Conservation (phyloP, 2,888 invertebrate genomes). For the Branchellion lobata region DNA sequence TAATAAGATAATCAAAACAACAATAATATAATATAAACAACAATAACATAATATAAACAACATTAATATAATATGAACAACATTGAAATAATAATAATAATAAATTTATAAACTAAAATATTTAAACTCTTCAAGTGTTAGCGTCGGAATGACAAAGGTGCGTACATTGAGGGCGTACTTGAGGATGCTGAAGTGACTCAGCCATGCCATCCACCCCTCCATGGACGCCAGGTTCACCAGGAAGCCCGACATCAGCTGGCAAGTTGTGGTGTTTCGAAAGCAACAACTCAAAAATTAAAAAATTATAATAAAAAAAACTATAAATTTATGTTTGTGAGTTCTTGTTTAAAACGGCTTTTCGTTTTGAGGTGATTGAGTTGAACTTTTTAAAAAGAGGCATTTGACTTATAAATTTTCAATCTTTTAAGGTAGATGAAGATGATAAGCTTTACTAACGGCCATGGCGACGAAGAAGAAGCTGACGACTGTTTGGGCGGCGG, state of each 20-base stretch:
- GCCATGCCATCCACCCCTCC: slow-evolving; percentile 3
- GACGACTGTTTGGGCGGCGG: neutral
- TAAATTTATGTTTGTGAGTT: too few species aligned
- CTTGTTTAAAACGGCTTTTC: too few species aligned
- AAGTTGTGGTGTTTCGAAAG: neutral
- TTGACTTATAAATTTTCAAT: too few species aligned
- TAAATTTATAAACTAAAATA: too few species aligned
- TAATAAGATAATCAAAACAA: too few species aligned
- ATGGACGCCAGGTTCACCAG: neutral
- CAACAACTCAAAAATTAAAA: neutral
- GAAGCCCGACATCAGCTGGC: neutral
- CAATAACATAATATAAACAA: too few species aligned
- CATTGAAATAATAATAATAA: too few species aligned
- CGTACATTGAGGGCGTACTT: neutral
- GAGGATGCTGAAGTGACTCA: slow-evolving; percentile 12
- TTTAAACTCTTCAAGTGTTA: too few species aligned
- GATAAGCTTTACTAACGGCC: neutral
- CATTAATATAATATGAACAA: neutral
- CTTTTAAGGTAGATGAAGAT: too few species aligned
- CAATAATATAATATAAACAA: too few species aligned
- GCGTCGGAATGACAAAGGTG: neutral
- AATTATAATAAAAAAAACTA: neutral
- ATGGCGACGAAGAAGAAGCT: neutral
- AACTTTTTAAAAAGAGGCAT: too few species aligned
- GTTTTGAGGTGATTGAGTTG: too few species aligned